Evolutionary conservation across 2,888 invertebrate species (phyloP).

Genomic region (Amblyjoppa proteus): DNA sequence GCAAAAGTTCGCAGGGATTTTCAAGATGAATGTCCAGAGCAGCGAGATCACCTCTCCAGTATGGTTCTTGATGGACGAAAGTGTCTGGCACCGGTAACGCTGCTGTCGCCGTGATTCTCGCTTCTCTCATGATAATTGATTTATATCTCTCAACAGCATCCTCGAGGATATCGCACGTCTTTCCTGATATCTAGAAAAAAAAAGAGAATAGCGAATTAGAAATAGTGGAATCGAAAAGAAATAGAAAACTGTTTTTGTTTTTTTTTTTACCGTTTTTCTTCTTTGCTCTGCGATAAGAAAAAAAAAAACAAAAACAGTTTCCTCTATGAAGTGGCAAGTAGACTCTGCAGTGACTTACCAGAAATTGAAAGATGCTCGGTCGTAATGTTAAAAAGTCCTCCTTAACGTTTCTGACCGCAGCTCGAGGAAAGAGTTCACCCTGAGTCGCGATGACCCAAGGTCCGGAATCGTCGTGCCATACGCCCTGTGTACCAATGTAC

Average conservation of each 20-base stretch:
- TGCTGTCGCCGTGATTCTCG: constrained; percentile 68
- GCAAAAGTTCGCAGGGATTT: constrained; percentile 88
- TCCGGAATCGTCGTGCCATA: constrained; percentile 84
- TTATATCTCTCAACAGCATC: constrained; percentile 87
- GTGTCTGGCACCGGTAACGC: constrained; percentile 63
- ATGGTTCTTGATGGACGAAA: constrained; percentile 72
- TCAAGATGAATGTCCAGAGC: constrained; percentile 87
- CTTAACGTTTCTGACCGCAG: constrained; percentile 84
- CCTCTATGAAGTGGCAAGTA: too few species aligned
- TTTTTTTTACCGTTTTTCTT: too few species aligned
- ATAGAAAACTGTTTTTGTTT: too few species aligned
- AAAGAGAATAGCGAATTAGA: constrained; percentile 55
- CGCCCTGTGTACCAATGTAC: background rate
- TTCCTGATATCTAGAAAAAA: constrained; percentile 81
- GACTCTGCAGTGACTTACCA: constrained; percentile 67
- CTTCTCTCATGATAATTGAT: constrained; percentile 82
- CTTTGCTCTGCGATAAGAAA: background rate
- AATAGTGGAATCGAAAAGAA: too few species aligned
- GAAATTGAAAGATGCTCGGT: constrained; percentile 85
- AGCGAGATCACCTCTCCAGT: constrained; percentile 84
- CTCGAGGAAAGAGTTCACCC: constrained; percentile 90
- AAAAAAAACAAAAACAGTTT: background rate
- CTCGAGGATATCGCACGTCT: constrained; percentile 87
- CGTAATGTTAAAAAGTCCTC: constrained; percentile 85
- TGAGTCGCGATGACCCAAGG: constrained; percentile 86